Percentiles rank a stretch among this genome's conserved stretches.
Conservation (phyloP, 53 echinoderm and acorn worm genomes). For the Apostichopus leukothele region DNA sequence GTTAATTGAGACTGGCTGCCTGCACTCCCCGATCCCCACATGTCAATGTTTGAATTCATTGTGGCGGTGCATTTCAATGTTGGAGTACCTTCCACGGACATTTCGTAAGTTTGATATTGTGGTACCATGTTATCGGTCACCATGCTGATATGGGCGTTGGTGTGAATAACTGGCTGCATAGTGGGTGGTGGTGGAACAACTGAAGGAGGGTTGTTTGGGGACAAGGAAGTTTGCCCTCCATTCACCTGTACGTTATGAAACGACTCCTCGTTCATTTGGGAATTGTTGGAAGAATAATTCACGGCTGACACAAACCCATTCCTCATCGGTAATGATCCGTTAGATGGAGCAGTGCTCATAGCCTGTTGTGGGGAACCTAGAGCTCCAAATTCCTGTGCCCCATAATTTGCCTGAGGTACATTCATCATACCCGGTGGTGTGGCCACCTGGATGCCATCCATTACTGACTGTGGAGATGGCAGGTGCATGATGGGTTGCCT, state of each 20-base stretch:
- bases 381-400: neutral
- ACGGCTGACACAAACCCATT: neutral
- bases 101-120: conserved; percentile 49
- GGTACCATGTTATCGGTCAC: conserved; percentile 4
- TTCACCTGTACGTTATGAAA: conserved; percentile 16
- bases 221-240: neutral
- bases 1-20: neutral
- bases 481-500: conserved; percentile 17
- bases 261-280: conserved; percentile 15
- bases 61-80: neutral
- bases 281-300: conserved; percentile 1
- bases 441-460: conserved; percentile 1
- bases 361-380: conserved; percentile 4
- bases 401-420: neutral
- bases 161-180: conserved; percentile 27
- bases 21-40: neutral
- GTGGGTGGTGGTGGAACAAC: neutral
- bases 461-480: conserved; percentile 35
- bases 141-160: neutral
- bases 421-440: conserved; percentile 21
- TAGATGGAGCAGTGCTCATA: neutral
- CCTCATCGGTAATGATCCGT: neutral
- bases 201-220: neutral
- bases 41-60: neutral
- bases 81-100: neutral